Evolutionary conservation across 2,888 invertebrate species (phyloP), one percentile per base, ranked within the genome.

Genomic region (Aphrophora alni): DNA sequence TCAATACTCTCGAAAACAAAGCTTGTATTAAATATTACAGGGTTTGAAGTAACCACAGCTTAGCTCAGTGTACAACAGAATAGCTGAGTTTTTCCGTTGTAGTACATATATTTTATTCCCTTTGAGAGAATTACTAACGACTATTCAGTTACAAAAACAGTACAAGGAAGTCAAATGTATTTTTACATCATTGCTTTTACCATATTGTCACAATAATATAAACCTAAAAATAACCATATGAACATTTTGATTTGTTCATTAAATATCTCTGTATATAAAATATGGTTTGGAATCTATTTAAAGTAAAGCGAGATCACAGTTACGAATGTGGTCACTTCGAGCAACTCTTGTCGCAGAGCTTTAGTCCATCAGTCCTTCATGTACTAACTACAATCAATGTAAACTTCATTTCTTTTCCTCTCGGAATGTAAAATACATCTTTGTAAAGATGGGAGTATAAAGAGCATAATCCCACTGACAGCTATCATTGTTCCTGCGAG

Each of bases 401-500:
- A n/a, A 59, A 59, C 59, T 59, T 59, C 59, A 21, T 59, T 59
- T 14, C 21, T 59, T 21, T 59, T 59, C n/a, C 21, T 59, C 21
- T 59, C 4, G 21, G 59, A 59, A 59, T 59, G 59, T 21, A 8
- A 59, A 59, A 59, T 14, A 59, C 59, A 59, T 59, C 21, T 90
- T 87, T 94, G 94, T 76, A 96, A 85, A 78, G 92, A 88, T 8
- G 97, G 96, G 87, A 97, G 95, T 82, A 92, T 88, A 88, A 96
- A 98, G 82, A 98, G 91, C 90, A 98, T 95, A 70, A 96, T 76
- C 14, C 98, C 98, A 87, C 97, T 97, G 71, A 95, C 83, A 4
- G 95, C 93, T 81, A 98, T 96, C 87, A 95, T 93, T 0, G 92
- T 89, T 5, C 99, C 99, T 25, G 97, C 96, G 82, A 98, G 90